Evolutionary conservation across 2,888 invertebrate genomes (phyloP).

Genomic region (Hemistola chrysoprasaria): DNA sequence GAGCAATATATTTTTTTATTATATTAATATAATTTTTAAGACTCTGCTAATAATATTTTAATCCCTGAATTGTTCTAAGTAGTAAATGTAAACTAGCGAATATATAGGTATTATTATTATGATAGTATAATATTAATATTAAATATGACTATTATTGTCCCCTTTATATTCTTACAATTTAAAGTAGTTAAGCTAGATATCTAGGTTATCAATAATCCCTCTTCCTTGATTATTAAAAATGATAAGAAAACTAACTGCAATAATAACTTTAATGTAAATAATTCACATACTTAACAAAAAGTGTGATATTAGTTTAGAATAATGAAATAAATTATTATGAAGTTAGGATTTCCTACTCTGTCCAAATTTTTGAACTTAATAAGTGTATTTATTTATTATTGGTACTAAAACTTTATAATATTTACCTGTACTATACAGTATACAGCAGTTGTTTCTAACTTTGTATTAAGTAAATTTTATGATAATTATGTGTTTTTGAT

Average conservation of each 20-base stretch:
- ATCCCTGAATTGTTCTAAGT: background rate
- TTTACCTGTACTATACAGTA: slow-evolving; percentile 10
- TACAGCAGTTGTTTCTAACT: slow-evolving; percentile 11
- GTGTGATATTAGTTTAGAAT: slow-evolving; percentile 19
- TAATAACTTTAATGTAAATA: slow-evolving; percentile 3
- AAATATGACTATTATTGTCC: slow-evolving; percentile 16
- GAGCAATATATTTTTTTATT: too few relatives aligned
- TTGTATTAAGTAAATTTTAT: slow-evolving; percentile 3
- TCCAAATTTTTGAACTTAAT: slow-evolving; percentile 21
- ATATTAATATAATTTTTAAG: too few relatives aligned
- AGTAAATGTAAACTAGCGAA: too few relatives aligned
- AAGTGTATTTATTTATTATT: slow-evolving; percentile 2
- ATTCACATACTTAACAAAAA: slow-evolving; percentile 13
- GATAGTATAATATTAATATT: too few relatives aligned
- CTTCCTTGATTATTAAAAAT: slow-evolving; percentile 7
- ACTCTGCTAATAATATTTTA: too few relatives aligned
- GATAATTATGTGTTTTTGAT: too few relatives aligned
- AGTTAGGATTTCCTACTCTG: slow-evolving; percentile 15
- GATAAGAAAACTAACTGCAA: slow-evolving; percentile 15
- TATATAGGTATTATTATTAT: too few relatives aligned
- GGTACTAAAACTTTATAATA: slow-evolving; percentile 5
- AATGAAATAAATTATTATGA: slow-evolving; percentile 6
- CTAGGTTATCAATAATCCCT: slow-evolving; percentile 13
- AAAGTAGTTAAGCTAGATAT: slow-evolving; percentile 26
- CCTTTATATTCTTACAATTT: slow-evolving; percentile 5